phyloP scores from a whole-genome alignment of 2,888 invertebrate genomes.

The Theodoxus fluviatilis region DNA sequence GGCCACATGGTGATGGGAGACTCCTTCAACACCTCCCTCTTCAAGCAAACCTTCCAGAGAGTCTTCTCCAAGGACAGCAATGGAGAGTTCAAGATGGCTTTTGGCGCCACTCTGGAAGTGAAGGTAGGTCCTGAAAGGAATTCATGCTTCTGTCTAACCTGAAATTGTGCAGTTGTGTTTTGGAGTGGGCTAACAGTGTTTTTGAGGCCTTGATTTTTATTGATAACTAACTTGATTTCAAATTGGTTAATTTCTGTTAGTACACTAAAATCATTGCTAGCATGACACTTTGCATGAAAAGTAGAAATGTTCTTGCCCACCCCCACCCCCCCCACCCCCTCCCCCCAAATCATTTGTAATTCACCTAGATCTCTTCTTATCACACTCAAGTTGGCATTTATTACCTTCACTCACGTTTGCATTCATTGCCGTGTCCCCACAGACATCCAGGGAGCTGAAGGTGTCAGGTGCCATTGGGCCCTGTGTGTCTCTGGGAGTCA shows the following conservation, averaged over 20 bases:
- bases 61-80: slow-evolving; percentile 92
- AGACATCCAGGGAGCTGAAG: slow-evolving; percentile 91
- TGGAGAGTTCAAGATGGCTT: slow-evolving; percentile 95
- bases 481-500: slow-evolving; percentile 91
- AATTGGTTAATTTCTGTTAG: neutral
- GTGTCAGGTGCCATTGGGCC: slow-evolving; percentile 95
- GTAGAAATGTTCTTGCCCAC: too few species aligned
- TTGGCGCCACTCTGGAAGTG: slow-evolving; percentile 94
- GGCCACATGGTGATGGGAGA: slow-evolving; percentile 99
- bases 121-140: slow-evolving; percentile 73
- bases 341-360: neutral
- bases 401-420: neutral
- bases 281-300: neutral
- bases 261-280: neutral
- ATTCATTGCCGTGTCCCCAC: too few species aligned
- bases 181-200: too few species aligned
- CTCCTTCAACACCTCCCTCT: slow-evolving; percentile 97
- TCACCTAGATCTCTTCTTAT: neutral
- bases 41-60: slow-evolving; percentile 98
- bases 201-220: neutral
- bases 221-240: neutral
- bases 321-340: too few species aligned
- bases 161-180: too few species aligned
- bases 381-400: neutral
- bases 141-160: too few species aligned